Conservation (phyloP, 2,888 invertebrate species). For the Yponomeuta evonymella region DNA sequence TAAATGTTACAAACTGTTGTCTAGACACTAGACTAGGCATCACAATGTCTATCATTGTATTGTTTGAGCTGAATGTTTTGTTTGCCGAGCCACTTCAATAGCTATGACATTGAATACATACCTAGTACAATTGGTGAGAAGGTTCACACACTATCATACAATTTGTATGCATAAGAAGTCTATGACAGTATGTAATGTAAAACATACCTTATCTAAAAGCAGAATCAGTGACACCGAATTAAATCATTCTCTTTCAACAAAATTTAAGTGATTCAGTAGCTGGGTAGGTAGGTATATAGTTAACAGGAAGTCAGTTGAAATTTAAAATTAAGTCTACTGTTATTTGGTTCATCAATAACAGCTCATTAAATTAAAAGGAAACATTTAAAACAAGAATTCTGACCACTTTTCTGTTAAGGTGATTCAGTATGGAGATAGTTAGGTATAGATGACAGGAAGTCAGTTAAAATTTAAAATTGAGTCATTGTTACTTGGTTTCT, state of each 20-base stretch:
- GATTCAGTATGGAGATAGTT: too few species aligned
- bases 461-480: too few species aligned
- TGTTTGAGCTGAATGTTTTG: background rate
- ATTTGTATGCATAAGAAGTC: background rate
- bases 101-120: constrained; percentile 1
- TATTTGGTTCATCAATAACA: too few species aligned
- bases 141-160: background rate
- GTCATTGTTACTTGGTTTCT: too few species aligned
- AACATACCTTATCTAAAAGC: background rate
- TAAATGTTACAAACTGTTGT: background rate
- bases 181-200: background rate
- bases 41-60: background rate
- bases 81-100: background rate
- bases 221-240: background rate
- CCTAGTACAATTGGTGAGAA: background rate
- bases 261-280: background rate
- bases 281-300: too few species aligned
- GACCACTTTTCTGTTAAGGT: too few species aligned
- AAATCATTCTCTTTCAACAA: background rate
- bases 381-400: too few species aligned
- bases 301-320: too few species aligned
- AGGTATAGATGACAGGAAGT: too few species aligned
- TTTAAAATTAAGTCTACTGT: too few species aligned
- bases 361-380: too few species aligned
- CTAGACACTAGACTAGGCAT: background rate